Percentiles rank a stretch among this genome's conserved stretches.
Evolutionary conservation across 2,797 vertebrate species (phyloP).

Genomic region (Sebastes kiyomatsui): DNA sequence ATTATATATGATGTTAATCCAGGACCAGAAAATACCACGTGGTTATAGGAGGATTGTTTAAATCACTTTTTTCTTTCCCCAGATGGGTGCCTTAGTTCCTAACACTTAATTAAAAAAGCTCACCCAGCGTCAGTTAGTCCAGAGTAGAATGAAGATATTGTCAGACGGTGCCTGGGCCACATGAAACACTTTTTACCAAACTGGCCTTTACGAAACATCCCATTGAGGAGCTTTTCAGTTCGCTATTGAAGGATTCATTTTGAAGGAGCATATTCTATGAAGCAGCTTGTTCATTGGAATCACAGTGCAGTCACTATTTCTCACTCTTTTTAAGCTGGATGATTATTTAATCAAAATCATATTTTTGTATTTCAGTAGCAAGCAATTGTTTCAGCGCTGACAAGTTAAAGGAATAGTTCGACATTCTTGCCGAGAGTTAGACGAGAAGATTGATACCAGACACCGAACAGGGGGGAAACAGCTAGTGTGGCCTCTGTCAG

Average conservation of each 20-base stretch:
- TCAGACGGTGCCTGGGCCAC: conserved; percentile 44
- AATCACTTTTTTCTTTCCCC: conserved; percentile 14
- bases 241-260: conserved; percentile 61
- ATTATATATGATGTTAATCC: conserved; percentile 65
- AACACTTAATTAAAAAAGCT: conserved; percentile 6
- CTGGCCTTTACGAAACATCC: conserved; percentile 44
- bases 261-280: conserved; percentile 54
- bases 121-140: conserved; percentile 11
- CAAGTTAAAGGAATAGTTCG: not conserved
- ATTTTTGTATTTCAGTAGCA: not conserved
- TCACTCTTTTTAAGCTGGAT: not conserved
- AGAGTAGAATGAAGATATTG: conserved; percentile 4
- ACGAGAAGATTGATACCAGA: not conserved
- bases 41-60: conserved; percentile 33
- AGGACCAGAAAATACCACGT: conserved; percentile 52
- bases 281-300: conserved; percentile 24
- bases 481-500: not conserved
- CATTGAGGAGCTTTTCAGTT: conserved; percentile 22
- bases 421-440: not conserved
- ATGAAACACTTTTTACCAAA: conserved; percentile 25
- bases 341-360: not conserved
- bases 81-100: conserved; percentile 55
- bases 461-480: not conserved
- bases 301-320: not conserved
- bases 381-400: not conserved